These are phyloP conservation scores for Octonoba sinensis DNA, from an alignment of 2,888 invertebrate genomes.

Conservation along the genomic window DNA sequence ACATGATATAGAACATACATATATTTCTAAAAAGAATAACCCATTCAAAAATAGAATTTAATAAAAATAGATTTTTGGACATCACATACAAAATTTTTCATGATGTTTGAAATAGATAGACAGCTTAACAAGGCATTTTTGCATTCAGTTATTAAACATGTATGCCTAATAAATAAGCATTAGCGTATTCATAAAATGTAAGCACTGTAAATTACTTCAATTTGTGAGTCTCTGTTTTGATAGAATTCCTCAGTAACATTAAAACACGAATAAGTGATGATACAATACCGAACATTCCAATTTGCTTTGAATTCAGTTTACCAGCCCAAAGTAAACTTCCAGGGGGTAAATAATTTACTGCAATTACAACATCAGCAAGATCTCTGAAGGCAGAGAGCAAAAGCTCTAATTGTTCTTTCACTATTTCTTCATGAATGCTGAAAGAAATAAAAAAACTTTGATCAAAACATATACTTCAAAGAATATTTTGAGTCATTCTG, in stretches of 20 bases:
- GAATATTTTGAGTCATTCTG: too few species aligned
- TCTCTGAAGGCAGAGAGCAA: constrained; percentile 39
- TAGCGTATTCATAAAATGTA: background rate
- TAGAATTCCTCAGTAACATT: constrained; percentile 34
- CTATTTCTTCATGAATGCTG: constrained; percentile 38
- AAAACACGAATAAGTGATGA: constrained; percentile 44
- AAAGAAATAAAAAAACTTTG: constrained; percentile 5
- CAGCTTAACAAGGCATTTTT: too few species aligned
- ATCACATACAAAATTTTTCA: too few species aligned
- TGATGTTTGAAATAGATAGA: too few species aligned
- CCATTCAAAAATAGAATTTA: too few species aligned
- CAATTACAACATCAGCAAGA: constrained; percentile 47
- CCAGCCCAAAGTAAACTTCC: constrained; percentile 56
- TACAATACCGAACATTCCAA: constrained; percentile 43
- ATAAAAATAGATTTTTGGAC: too few species aligned
- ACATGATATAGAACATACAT: too few species aligned
- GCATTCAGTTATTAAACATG: too few species aligned
- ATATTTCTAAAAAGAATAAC: too few species aligned
- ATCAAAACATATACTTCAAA: background rate
- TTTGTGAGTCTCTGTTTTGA: background rate
- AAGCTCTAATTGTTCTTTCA: constrained; percentile 33
- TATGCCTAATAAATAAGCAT: background rate
- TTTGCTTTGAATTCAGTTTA: constrained; percentile 24
- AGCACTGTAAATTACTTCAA: background rate
- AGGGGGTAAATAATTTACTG: constrained; percentile 45